Base-by-base conservation (phyloP, 1,140 invertebrate genomes). In the Hylaeus volcanicus region DNA sequence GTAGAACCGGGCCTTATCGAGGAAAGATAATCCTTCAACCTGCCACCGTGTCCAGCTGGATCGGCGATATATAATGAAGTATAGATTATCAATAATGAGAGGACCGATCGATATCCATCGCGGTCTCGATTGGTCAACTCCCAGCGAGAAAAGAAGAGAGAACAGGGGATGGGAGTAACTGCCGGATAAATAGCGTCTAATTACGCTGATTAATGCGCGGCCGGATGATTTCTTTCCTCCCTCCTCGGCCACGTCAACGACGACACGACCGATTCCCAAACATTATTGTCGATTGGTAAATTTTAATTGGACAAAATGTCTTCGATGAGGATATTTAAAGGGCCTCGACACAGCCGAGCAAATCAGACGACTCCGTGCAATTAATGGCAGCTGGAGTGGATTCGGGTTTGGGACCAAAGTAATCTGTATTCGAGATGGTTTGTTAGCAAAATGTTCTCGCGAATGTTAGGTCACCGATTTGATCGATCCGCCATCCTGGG, bases 71-170 rank as follows among this genome's bases (percentile, higher is more conserved):
- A 91, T 92, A 92, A 90, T 84, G 88, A 89, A 91, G 90, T 92
- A 92, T 91, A 91, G 91, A 93, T 93, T 93, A 92, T 92, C 91
- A 92, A 92, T 93, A 92, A 93, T 92, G 90, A 92, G 89, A 87
- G 88, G 66, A 71, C 45, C 86, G 83, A 88, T 88, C 83, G 85
- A 84, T 88, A 86, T 84, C 81, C 83, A 82, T 89, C 74, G 60
- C 68, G 43, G n/a, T 56, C 77, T 65, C 61, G 6, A n/a, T 37
- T 15, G 26, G 4, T 43, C 58, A 55, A 45, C 51, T 69, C 14
- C 5, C 9, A 45, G 5, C 14, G 39, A 5, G 41, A 37, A 1
- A 56, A 45, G 69, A 58, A 61, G 43, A 5, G 12, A 37, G 53
- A 60, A 53, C 41, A 26, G 26, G 26, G 26, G 72, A 58, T 37